Evolutionary conservation across 2,888 invertebrate species (phyloP).

Genomic region (Brenthis daphne): DNA sequence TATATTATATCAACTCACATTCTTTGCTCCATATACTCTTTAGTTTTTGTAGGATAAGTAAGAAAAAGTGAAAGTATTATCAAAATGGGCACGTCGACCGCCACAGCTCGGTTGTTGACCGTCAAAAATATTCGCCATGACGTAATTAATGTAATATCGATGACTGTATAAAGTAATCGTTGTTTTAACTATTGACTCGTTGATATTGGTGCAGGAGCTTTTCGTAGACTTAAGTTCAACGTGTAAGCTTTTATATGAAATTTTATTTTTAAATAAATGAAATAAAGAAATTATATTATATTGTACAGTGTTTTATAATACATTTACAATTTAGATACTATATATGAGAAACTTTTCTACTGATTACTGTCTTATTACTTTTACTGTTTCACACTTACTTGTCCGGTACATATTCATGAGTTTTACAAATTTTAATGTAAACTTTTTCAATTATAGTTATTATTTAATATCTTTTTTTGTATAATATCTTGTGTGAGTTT

Average conservation of each 20-base stretch:
- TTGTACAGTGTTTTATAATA: too few species aligned
- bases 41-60: slow-evolving; percentile 29
- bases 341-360: too few species aligned
- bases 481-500: too few species aligned
- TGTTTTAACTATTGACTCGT: slow-evolving; percentile 36
- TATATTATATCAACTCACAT: neutral
- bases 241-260: neutral
- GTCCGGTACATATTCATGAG: too few species aligned
- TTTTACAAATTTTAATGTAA: too few species aligned
- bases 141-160: slow-evolving; percentile 57
- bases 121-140: slow-evolving; percentile 62
- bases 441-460: too few species aligned
- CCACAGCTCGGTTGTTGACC: slow-evolving; percentile 74
- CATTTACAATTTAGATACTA: too few species aligned
- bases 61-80: slow-evolving; percentile 66
- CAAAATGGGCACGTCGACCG: slow-evolving; percentile 63
- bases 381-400: too few species aligned
- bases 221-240: neutral
- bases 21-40: neutral
- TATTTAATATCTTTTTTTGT: too few species aligned
- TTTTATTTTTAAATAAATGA: too few species aligned
- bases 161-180: slow-evolving; percentile 24
- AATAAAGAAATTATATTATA: too few species aligned
- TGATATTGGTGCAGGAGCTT: neutral
- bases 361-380: too few species aligned